Evolutionary conservation across 2,797 vertebrate species (phyloP), one percentile per base, ranked within the genome.

Genomic region (Danio choprae): DNA sequence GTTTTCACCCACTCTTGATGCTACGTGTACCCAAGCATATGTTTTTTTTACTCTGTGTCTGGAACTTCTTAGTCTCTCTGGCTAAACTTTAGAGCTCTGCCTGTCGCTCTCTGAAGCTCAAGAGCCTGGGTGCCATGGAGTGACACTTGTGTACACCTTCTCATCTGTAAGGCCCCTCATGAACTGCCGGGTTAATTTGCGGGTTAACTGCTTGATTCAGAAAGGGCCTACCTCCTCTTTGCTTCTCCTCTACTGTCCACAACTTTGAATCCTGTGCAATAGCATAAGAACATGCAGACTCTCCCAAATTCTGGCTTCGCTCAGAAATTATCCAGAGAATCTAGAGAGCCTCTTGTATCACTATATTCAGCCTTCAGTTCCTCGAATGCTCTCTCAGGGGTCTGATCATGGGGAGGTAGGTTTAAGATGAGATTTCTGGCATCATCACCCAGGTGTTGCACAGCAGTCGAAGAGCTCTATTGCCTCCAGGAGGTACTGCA

Each of bases 41-140:
- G 36, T 41, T 71, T 56, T 55, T n/a, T 53, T 40, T 70, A 11
- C 22, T 51, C 13, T 18, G 29, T 2, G 1, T 18, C 15, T 70
- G 68, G 29, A 70, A 53, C 36, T 13, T 70, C 6, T 55, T 55
- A 18, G 16, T 53, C 53, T 40, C 48, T 53, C 29, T 53, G 13
- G 48, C 9, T 10, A 70, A 1, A 53, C 40, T 70, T 38, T 16
- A 9, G n/a, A 56, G 36, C 51, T 22, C 63, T 12, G n/a, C 18
- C 18, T 72, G 51, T n/a, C 72, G 69, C 51, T 72, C 51, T 41
- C 18, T 41, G 11, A 72, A 72, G 51, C 38, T 72, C 38, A 56
- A 56, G 1, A 72, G n/a, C 12, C 69, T 41, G 10, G 69, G 69
- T 8, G n/a, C 12, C 69, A 72, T 13, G 36, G 38, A 41, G 51